Conservation (phyloP, 2,113 vertebrate species). For the Salminus brasiliensis region DNA sequence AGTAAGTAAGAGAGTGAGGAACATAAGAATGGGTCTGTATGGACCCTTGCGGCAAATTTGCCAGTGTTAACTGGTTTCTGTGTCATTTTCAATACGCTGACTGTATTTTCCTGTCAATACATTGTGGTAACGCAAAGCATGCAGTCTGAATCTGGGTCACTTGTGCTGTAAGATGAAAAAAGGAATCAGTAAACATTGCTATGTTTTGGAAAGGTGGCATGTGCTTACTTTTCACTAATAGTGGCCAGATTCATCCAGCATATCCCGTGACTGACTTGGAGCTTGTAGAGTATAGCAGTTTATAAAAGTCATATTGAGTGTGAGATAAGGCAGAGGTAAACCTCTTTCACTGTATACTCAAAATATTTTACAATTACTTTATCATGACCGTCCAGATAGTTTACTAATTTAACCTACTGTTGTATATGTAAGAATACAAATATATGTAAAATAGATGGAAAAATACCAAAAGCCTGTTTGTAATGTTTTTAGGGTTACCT, state of each 20-base stretch:
- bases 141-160: constrained; percentile 31
- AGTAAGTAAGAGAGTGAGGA: no score
- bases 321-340: no score
- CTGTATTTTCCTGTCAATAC: not conserved
- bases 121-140: not conserved
- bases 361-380: no score
- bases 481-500: no score
- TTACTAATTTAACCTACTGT: no score
- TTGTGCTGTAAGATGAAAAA: not conserved
- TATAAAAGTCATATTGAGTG: not conserved
- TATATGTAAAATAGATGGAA: no score
- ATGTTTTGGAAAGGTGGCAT: not conserved
- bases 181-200: not conserved
- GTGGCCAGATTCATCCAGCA: not conserved
- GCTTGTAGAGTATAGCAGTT: not conserved
- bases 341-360: no score
- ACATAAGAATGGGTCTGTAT: no score
- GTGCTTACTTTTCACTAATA: not conserved
- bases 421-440: no score
- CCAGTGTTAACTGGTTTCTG: not conserved
- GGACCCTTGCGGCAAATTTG: not conserved
- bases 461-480: no score
- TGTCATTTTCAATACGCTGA: not conserved
- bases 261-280: not conserved
- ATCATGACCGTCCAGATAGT: no score